phyloP scores from a whole-genome alignment of 2,888 invertebrate genomes.

The Thereva unica region DNA sequence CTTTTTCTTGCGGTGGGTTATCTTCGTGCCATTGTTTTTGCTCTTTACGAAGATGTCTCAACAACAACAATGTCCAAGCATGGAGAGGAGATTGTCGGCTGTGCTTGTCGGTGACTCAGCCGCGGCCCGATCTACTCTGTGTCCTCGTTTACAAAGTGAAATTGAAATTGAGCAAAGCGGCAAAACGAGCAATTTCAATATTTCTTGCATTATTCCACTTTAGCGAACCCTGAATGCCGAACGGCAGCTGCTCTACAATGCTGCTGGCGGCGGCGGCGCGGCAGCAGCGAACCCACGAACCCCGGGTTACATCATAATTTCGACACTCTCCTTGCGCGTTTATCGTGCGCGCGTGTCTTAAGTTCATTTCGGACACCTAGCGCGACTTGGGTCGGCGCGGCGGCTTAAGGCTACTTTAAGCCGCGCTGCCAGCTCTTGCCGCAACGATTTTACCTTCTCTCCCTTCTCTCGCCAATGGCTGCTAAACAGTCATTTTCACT shows the following conservation, averaged over 20 bases:
- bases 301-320: constrained; percentile 27
- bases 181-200: constrained; percentile 30
- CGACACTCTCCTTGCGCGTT: constrained; percentile 27
- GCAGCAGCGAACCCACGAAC: not conserved
- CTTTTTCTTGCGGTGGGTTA: constrained; percentile 7
- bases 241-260: not conserved
- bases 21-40: constrained; percentile 10
- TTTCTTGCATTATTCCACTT: constrained; percentile 21
- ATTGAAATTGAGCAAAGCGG: constrained; percentile 29
- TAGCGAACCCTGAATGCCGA: not conserved
- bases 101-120: not conserved
- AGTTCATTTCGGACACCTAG: constrained; percentile 13
- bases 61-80: no score
- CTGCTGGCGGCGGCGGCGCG: constrained; percentile 1
- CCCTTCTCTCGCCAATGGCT: constrained; percentile 3
- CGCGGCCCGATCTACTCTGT: not conserved
- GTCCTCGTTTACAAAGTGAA: constrained; percentile 33
- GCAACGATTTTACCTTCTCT: constrained; percentile 20
- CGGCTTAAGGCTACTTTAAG: not conserved
- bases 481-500: constrained; percentile 27
- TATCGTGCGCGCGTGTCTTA: constrained; percentile 17
- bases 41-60: not conserved
- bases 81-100: not conserved
- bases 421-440: constrained; percentile 17
- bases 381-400: not conserved